Evolutionary conservation across 2,797 vertebrate genomes (phyloP), one percentile per base, ranked within the genome.

Genomic region (Borostomias antarcticus): DNA sequence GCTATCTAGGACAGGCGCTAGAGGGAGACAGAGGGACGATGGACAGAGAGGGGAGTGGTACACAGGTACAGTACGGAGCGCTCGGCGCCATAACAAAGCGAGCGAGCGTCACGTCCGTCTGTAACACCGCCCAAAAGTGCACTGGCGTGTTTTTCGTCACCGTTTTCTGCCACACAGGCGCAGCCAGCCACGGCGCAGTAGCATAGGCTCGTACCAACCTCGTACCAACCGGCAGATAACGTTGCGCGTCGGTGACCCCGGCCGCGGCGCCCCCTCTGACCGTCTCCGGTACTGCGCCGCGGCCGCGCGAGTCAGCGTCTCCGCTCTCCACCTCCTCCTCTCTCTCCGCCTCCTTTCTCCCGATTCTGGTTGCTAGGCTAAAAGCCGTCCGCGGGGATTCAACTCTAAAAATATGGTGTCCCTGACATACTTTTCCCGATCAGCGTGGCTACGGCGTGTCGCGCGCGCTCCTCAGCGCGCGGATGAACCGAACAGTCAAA

Each of bases 331-430:
- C 68, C 64, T 73, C 62, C 25, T 53, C 47, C 48, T 70, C 75
- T 83, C 72, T 72, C 62, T 60, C 68, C 72, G 33, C 68, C 65
- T 80, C 70, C 64, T 70, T 81, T 15, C 62, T 81, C 74, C 79
- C 79, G 62, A 75, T 89, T 43, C 75, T 77, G 74, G 84, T 88
- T 89, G 84, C 87, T 72, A 76, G 83, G 84, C 87, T 84, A 69
- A 86, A 77, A 82, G 72, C 68, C 73, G 64, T 77, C 89, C 88
- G 63, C 58, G 82, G 90, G 89, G 90, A 92, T 76, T 76, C 65
- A 59, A 81, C 80, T 89, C 90, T 92, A 92, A 88, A 91, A 92
- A 91, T 92, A 91, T 53, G 65, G 62, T 85, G 90, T 90, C 90
- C 89, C 89, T 91, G 91, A 93, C 91, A 91, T 86, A 90, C 82